These are phyloP conservation scores for Ctenicera cuprea DNA, from an alignment of 2,888 invertebrate genomes.

Conservation along the genomic window DNA sequence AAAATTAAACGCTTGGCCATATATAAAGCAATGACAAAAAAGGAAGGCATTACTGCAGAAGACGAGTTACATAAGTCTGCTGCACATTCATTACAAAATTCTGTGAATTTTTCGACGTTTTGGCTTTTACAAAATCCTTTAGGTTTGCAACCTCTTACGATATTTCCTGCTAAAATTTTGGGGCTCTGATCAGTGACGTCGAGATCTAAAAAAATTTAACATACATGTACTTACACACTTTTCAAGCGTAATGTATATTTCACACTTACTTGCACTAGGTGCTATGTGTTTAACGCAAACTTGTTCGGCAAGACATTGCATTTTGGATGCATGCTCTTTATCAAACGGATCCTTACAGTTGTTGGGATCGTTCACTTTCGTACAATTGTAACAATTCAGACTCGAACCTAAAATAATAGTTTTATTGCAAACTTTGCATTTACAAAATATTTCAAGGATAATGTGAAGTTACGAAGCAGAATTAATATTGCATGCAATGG, in stretches of 20 bases:
- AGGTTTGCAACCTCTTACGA: conserved; percentile 15
- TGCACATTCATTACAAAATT: conserved; percentile 5
- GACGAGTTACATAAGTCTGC: conserved; percentile 24
- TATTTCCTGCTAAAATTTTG: neutral
- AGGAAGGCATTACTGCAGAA: neutral
- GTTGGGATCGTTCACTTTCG: conserved; percentile 23
- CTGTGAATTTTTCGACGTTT: conserved; percentile 6
- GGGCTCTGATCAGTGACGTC: too few species aligned
- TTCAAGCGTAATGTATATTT: too few species aligned
- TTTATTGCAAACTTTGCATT: too few species aligned
- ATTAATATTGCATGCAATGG: too few species aligned
- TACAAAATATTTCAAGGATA: too few species aligned
- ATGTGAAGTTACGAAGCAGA: too few species aligned
- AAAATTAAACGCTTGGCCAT: too few species aligned
- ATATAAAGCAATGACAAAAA: conserved; percentile 8
- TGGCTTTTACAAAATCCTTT: neutral
- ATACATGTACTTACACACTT: too few species aligned
- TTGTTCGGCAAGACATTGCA: neutral
- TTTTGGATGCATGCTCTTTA: neutral
- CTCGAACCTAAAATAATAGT: conserved; percentile 18
- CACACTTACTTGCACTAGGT: conserved; percentile 27
- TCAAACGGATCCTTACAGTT: neutral
- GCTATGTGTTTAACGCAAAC: conserved; percentile 34
- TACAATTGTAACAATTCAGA: conserved; percentile 38
- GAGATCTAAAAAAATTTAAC: too few species aligned